Evolutionary conservation across 1,140 invertebrate species (phyloP), one percentile per base, ranked within the genome.

Genomic region (Coenobita brevimanus): DNA sequence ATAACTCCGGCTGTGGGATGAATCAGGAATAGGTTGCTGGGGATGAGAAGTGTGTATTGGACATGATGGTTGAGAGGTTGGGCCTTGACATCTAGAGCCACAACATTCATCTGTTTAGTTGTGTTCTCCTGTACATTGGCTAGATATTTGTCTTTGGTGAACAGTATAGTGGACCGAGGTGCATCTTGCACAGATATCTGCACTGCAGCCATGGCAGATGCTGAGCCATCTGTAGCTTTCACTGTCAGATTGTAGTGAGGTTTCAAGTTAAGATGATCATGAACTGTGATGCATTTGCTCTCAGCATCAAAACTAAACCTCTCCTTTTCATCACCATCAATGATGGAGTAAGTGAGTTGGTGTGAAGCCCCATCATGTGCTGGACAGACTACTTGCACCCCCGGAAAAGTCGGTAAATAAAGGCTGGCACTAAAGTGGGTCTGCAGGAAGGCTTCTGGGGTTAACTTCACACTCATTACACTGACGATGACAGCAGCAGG

Each of bases 381-480:
- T 3, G 97, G 93, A 91, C 94, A 93, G 17, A 95, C 91, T 36
- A 93, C 91, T 36, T 91, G 89, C 33, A 93, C 92, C 38, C 92
- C 92, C 71, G 89, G 86, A 54, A 91, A 92, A 50, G 92, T 91
- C 15, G 89, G 89, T n/a, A 89, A 75, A 17, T 87, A 84, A 10
- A 90, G 69, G 4, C 27, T 54, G 24, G 90, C 73, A 10, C n/a
- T 62, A 54, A 85, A 89, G 15, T 33, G 17, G 89, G 94, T 95
- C 91, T 95, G 97, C 91, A 97, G 95, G 93, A 98, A 98, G 83
- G 94, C 93, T 0, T 97, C 97, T 38, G 95, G 94, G 92, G 98
- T 96, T 92, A 98, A 97, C 92, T 99, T 98, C 89, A 97, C 96
- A 92, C 98, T 97, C 60, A 96, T 93, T 27, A 99, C 95, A 36